Evolutionary conservation across 2,797 vertebrate species (phyloP), one percentile per base, ranked within the genome.

Genomic region (Galaxias olidus): DNA sequence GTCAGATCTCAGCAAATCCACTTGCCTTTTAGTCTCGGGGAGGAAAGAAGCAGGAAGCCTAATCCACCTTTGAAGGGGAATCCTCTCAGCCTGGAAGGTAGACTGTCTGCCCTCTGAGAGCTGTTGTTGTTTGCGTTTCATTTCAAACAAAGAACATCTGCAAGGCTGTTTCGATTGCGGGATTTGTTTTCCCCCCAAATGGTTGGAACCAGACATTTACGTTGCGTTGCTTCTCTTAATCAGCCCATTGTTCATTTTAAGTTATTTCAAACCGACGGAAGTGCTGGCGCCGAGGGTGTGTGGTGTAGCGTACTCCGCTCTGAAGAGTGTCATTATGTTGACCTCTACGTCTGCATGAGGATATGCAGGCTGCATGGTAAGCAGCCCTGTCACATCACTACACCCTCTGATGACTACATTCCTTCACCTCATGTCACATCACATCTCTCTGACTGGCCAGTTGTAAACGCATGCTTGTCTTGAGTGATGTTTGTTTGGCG

Each of bases 1-100:
- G 73, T 78, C 66, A 78, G 73, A 79, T 78, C 69, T 72, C 10
- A 0, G 61, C 54, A 80, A 84, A 81, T 78, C 76, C 69, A 68
- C 62, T 81, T 69, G 69, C 68, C 13, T 4, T 41, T 56, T 30
- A 30, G 30, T 30, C 30, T 30, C 30, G 30, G 65, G 44, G 53
- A 75, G 59, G 9, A 55, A 61, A 76, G 61, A 72, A 68, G 20
- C 54, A 61, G 57, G 61, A 30, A 30, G 6, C 30, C 58, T 83
- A 74, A 77, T 81, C 68, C 19, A 44, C 30, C 30, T 55, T 69
- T 8, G 13, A 70, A 57, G 59, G 65, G 73, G 65, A 56, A 58
- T 67, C 51, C 57, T 49, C 54, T 75, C 63, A 30, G 30, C 30
- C 30, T 30, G 6, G 30, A 30, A 30, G 30, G 30, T 3, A 30